A percentile compares a stretch with the other conserved stretches of the same genome.
Conservation (phyloP, 2,888 invertebrate species). For the Eupithecia dodoneata region DNA sequence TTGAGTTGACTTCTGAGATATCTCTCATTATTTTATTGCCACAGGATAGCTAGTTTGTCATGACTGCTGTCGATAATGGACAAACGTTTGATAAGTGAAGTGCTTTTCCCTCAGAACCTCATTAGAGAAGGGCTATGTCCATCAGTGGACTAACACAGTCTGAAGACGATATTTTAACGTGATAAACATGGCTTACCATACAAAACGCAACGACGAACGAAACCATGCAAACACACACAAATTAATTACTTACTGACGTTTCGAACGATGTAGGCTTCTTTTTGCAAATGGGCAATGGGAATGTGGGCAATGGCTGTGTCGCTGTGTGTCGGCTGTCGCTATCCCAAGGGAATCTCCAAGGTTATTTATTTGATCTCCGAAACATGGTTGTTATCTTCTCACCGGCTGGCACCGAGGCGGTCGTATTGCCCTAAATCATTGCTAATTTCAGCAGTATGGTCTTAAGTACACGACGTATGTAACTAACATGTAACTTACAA, state of each 20-base stretch:
- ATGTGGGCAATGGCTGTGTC: too few species aligned
- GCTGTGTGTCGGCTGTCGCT: not conserved
- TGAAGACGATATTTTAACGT: too few species aligned
- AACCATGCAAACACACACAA: not conserved
- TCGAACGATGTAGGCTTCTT: not conserved
- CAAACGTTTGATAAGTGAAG: not conserved
- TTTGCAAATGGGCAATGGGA: not conserved
- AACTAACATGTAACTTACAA: constrained; percentile 24
- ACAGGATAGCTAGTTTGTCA: not conserved
- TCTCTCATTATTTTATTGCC: not conserved
- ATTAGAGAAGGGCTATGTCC: too few species aligned
- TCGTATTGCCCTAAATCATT: not conserved
- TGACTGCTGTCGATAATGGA: not conserved
- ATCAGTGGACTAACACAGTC: too few species aligned
- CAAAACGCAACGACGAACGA: not conserved
- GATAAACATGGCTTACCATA: not conserved
- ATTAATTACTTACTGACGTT: not conserved
- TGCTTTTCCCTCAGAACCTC: not conserved
- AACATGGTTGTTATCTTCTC: not conserved
- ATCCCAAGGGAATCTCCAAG: not conserved
- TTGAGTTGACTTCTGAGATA: not conserved
- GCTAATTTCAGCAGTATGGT: constrained; percentile 15
- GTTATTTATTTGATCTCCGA: not conserved
- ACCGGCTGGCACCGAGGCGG: not conserved
- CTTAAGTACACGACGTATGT: constrained; percentile 23